A percentile compares a stretch with the other conserved stretches of the same genome.
Conservation (phyloP, 2,113 vertebrate species). For the Todiramphus chloris region DNA sequence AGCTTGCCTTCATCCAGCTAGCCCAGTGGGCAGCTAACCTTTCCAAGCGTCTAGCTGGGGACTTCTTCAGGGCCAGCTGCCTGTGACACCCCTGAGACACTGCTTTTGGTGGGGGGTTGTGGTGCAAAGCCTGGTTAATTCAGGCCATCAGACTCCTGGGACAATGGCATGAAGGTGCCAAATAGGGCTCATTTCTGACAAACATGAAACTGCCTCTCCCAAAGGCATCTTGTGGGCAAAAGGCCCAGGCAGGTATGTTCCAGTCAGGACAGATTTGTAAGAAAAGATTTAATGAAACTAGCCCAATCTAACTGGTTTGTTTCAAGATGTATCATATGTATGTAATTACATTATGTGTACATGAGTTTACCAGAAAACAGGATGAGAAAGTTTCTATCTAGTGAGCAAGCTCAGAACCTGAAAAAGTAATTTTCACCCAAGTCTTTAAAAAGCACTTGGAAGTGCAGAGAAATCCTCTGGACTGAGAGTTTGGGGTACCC, state of each 20-base stretch:
- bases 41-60: fast-evolving
- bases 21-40: not conserved
- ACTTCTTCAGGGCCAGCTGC: not conserved
- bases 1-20: not conserved
- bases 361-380: not conserved
- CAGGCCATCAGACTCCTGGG: not conserved
- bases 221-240: not conserved
- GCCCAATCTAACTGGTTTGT: not conserved
- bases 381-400: not conserved
- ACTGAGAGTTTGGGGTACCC: not conserved
- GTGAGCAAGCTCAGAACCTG: not conserved
- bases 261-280: not conserved
- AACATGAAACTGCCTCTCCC: not conserved
- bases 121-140: not conserved
- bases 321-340: not conserved
- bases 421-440: not conserved
- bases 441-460: not conserved
- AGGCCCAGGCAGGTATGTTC: not conserved
- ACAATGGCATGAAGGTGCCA: not conserved
- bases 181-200: not conserved
- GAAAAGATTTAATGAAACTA: not conserved
- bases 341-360: not conserved
- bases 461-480: not conserved
- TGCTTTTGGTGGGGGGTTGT: not conserved
- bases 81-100: not conserved